Conservation (phyloP, 2,888 invertebrate species). For the Noctua fimbriata region DNA sequence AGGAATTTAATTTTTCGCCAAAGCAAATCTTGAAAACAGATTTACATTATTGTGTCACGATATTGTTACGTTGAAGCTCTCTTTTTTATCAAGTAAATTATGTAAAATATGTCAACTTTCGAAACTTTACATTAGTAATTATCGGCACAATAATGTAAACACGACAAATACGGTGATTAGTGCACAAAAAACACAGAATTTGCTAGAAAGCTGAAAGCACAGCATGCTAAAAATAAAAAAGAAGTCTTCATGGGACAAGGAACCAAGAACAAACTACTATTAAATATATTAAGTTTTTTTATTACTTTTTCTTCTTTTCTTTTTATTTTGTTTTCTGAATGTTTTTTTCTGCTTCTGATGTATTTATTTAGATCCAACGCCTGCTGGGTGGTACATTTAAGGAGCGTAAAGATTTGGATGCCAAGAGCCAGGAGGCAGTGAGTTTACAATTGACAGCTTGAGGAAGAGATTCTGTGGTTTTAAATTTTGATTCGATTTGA, state of each 20-base stretch:
- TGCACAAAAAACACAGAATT: conserved; percentile 15
- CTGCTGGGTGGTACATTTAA: conserved; percentile 93
- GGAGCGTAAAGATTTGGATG: conserved; percentile 92
- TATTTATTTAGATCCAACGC: conserved; percentile 91
- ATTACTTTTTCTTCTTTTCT: conserved; percentile 57
- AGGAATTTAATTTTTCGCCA: conserved; percentile 5
- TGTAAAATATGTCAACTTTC: not conserved
- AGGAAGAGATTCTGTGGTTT: conserved; percentile 53
- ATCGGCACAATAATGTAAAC: conserved; percentile 15
- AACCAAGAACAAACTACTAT: conserved; percentile 59
- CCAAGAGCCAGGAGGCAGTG: conserved; percentile 92
- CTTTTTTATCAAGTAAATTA: not conserved
- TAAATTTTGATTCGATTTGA: conserved; percentile 64
- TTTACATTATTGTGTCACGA: conserved; percentile 5
- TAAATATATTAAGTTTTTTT: conserved; percentile 53
- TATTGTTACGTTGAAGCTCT: not conserved
- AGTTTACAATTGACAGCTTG: conserved; percentile 86
- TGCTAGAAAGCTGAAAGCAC: conserved; percentile 17
- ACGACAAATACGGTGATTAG: not conserved
- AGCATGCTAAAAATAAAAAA: conserved; percentile 40
- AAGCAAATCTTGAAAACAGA: conserved; percentile 24
- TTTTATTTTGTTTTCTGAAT: conserved; percentile 76
- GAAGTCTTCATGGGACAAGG: conserved; percentile 66
- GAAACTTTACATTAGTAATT: not conserved
- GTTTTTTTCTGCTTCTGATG: conserved; percentile 74